Base-by-base conservation (phyloP, 1,140 invertebrate species). In the Schlechtendalia chinensis region DNA sequence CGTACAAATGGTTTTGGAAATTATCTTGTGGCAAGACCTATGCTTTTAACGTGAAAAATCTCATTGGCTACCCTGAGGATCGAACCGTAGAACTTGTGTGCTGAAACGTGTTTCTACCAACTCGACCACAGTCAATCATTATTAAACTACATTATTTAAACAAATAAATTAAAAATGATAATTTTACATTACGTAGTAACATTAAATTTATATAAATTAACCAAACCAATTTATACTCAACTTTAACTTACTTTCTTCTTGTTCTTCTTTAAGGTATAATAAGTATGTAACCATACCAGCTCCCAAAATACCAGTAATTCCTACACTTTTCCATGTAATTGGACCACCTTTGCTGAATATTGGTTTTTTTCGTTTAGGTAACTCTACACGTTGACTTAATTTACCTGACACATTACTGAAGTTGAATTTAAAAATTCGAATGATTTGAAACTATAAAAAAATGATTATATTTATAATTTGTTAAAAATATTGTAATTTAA, bases 301-400 rank as follows among this genome's bases (percentile, higher is more conserved):
- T 12, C 91, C 93, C 6, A 93, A 82, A 0, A 88, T 86, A 17
- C 89, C 87, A 24, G 92, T 91, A 47, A 91, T 86, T 56, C 85
- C 84, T 77, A 94, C 85, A 82, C 89, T 91, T 84, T 89, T 92
- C 94, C 94, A 96, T 81, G 93, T 90, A 81, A 96, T 90, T 0
- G 92, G 92, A 12, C 88, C 89, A 29, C 45, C 32, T 50, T 79
- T 79, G 14, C 75, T 58, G 61, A 79, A 39, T 14, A 45, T 5
- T n/a, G 11, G 27, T 47, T 45, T 24, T 14, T 63, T 79, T n/a
- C 75, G 75, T 79, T 79, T 79, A 0, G 75, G 75, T 27, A 79
- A 50, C 29, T 79, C 56, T 29, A 63, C 17, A 14, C 14, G 75
- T 79, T 79, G 45, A 50, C 5, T 27, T 79, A 39, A 14, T 50